Base-by-base conservation (phyloP, 1,140 invertebrate species). In the Hypsibius dujardini region DNA sequence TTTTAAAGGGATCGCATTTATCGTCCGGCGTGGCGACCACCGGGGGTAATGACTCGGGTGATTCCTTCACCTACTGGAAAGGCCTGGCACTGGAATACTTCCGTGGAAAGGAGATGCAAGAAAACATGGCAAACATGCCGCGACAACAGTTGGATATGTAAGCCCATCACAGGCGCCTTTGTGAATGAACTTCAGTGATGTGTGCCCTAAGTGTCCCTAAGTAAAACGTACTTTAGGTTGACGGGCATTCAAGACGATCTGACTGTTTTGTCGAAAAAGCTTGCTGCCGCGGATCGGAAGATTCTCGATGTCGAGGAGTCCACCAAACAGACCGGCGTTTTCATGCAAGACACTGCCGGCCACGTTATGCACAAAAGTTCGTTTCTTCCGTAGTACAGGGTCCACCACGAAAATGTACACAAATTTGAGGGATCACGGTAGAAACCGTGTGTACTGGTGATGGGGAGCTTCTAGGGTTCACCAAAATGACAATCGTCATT, bases 51-150 rank as follows among this genome's bases (percentile, higher is more conserved):
- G 50, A 67, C 7, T 7, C 42, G 12, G 45, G 12, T 42, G 62
- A 67, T 15, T 67, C 62, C 12, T 67, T 15, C 42, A 67, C 62
- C 7, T 67, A 15, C 62, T 67, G 62, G 62, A 67, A 12, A 42
- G 62, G 62, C 3, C 12, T 67, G 45, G 42, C 62, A 7, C 12
- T 15, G 3, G 62, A 67, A 7, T 67, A 67, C 42, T 67, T 67
- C 42, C 12, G 62, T 7, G 42, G 12, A 3, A 67, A 67, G 62
- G 62, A 67, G 45, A 12, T 15, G 62, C 12, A 67, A 67, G 62
- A 12, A 12, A 42, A 12, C 12, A 42, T 42, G 12, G 12, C 62
- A 7, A 15, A 12, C 7, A 3, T 15, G 3, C 12, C 62, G 3
- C 62, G 45, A 45, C 62, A 67, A 42, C 62, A 67, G 42, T 3